Conservation (phyloP, 35 echinoderm and acorn worm genomes). For the Apostichopus parvimensis region DNA sequence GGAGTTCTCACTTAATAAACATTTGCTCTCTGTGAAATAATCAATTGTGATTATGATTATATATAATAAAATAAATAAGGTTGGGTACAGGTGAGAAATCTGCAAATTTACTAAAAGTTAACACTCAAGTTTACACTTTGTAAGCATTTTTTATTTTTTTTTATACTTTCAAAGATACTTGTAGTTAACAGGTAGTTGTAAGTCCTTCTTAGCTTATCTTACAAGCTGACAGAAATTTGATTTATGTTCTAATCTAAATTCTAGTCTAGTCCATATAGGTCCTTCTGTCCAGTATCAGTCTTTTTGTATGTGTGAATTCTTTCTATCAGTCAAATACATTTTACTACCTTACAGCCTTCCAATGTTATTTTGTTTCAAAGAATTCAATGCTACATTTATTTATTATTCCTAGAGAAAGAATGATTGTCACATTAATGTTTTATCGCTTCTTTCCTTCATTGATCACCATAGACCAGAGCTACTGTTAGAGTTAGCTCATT, state of each 20-base stretch:
- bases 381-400: not conserved
- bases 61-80: slow-evolving; percentile 9
- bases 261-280: too few relatives aligned
- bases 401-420: not conserved
- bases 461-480: slow-evolving; percentile 56
- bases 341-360: too few relatives aligned
- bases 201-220: too few relatives aligned
- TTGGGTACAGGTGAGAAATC: slow-evolving; percentile 11
- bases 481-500: slow-evolving; percentile 74
- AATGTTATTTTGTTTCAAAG: not conserved
- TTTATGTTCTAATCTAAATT: too few relatives aligned
- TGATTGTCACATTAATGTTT: not conserved
- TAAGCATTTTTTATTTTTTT: not conserved
- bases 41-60: not conserved
- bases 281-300: too few relatives aligned
- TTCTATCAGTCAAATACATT: too few relatives aligned
- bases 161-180: too few relatives aligned
- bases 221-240: too few relatives aligned
- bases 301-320: too few relatives aligned
- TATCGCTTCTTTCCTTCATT: not conserved
- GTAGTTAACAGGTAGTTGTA: too few relatives aligned
- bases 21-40: too few relatives aligned
- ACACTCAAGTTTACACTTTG: not conserved
- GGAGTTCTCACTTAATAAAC: too few relatives aligned
- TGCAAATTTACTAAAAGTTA: slow-evolving; percentile 18